Evolutionary conservation across 2,888 invertebrate genomes (phyloP).

Genomic region (Protophormia terraenovae): DNA sequence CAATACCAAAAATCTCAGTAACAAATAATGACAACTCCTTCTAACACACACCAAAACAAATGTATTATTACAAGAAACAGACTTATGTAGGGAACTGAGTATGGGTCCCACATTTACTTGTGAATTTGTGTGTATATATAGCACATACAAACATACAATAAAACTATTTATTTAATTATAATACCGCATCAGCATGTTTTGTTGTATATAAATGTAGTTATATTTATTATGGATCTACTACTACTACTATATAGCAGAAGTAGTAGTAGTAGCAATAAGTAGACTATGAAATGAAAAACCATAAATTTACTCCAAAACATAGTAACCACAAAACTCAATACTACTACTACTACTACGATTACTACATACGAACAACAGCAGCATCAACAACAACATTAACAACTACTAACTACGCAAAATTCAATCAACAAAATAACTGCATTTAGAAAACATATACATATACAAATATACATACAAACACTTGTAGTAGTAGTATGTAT

Average conservation of each 20-base stretch:
- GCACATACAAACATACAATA: too few species aligned
- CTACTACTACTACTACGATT: conserved; percentile 18
- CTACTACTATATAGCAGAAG: conserved; percentile 42
- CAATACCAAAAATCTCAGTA: conserved; percentile 71
- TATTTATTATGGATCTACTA: conserved; percentile 28
- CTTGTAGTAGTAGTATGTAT: too few species aligned
- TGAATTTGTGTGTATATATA: background rate
- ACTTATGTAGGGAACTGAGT: background rate
- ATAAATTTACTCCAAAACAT: conserved; percentile 62
- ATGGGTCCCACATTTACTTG: background rate
- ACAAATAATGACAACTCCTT: conserved; percentile 72
- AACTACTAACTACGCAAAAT: conserved; percentile 55
- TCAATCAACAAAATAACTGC: conserved; percentile 62
- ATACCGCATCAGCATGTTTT: conserved; percentile 64
- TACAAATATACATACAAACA: background rate
- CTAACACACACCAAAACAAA: conserved; percentile 30
- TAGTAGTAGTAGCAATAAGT: conserved; percentile 33
- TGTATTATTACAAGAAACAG: background rate
- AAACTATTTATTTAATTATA: conserved; percentile 65
- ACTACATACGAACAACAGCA: conserved; percentile 37
- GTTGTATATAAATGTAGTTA: conserved; percentile 13
- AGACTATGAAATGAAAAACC: conserved; percentile 57
- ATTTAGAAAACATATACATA: conserved; percentile 34
- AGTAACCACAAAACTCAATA: conserved; percentile 63
- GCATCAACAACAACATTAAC: conserved; percentile 9